Base-by-base conservation (phyloP, 2,113 vertebrate genomes). In the Corythoichthys intestinalis region DNA sequence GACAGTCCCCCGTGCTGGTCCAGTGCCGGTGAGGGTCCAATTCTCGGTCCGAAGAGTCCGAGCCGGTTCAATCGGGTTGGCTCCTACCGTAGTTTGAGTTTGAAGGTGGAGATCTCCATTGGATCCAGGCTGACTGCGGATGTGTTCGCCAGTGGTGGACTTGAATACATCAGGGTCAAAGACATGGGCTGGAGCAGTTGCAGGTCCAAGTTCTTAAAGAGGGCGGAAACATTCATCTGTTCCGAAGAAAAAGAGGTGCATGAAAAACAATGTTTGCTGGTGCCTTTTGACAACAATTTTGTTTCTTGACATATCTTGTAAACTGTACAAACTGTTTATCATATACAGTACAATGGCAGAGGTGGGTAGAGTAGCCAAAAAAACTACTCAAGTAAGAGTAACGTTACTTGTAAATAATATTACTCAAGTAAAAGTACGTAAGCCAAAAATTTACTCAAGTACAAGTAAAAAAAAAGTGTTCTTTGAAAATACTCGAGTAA, bases 101-200 rank as follows among this genome's bases (percentile, higher is more conserved):
- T 96, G 77, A 94, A 98, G 41, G 96, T 88, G 41, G 95, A 91
- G 0, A 98, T 92, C 88, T 98, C 97, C 97, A 99, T 99, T 76
- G 96, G 95, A 60, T 95, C 93, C 85, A 99, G 65, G 67, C 12
- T 92, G 84, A 98, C 15, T 28, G 85, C 85, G 89, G 92, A 93
- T 88, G 93, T 93, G 80, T 93, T 93, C 85, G 94, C 92, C 52
- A 94, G 89, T 0, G 88, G 84, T 63, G 89, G 73, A 85, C 94
- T 83, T 0, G 94, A 87, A 84, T 98, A 93, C 90, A 99, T 95
- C 73, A 98, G 71, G 0, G 96, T 95, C 90, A 99, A 74, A 0
- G 96, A 96, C 76, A 92, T 92, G 6, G 95, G 94, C 92, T 98
- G 96, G 49, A 98, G 82, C 67, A 93, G 93, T 4, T 86, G 81